A percentile compares a stretch with the other conserved stretches of the same genome.
Evolutionary conservation across 2,113 vertebrate genomes (phyloP).

Genomic region (Rhea americana): DNA sequence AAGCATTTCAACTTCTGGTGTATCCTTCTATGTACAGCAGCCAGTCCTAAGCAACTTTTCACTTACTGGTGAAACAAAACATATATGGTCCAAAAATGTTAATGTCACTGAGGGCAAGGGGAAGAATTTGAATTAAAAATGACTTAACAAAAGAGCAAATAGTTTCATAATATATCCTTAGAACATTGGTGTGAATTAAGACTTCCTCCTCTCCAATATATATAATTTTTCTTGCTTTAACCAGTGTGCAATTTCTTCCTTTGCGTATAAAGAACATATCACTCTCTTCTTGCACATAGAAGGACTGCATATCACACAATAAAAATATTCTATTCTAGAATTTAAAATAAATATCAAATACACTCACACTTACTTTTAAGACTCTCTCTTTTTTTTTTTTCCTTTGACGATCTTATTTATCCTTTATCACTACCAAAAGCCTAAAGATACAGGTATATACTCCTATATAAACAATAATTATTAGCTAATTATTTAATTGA

Average conservation of each 20-base stretch:
- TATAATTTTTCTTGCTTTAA: not conserved
- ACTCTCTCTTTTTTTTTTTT: not conserved
- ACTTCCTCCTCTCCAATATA: fast-evolving
- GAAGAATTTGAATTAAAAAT: not conserved
- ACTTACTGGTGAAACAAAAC: not conserved
- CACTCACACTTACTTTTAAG: not conserved
- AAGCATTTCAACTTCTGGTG: not conserved
- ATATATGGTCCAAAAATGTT: not conserved
- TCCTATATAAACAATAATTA: not conserved
- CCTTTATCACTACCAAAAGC: not conserved
- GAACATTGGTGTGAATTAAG: not conserved
- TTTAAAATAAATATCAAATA: not conserved
- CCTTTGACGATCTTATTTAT: not conserved
- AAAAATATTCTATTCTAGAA: not conserved
- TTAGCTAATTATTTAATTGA: not conserved
- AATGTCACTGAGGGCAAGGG: not conserved
- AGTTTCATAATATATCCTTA: not conserved
- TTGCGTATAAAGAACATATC: not conserved
- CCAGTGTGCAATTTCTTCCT: not conserved
- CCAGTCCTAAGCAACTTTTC: not conserved
- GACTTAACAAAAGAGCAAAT: not conserved
- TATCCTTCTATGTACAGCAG: not conserved
- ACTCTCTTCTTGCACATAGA: not conserved
- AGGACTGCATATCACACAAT: not conserved
- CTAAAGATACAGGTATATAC: not conserved